Evolutionary conservation across 2,888 invertebrate species (phyloP).

Genomic region (Nyleta sp.): DNA sequence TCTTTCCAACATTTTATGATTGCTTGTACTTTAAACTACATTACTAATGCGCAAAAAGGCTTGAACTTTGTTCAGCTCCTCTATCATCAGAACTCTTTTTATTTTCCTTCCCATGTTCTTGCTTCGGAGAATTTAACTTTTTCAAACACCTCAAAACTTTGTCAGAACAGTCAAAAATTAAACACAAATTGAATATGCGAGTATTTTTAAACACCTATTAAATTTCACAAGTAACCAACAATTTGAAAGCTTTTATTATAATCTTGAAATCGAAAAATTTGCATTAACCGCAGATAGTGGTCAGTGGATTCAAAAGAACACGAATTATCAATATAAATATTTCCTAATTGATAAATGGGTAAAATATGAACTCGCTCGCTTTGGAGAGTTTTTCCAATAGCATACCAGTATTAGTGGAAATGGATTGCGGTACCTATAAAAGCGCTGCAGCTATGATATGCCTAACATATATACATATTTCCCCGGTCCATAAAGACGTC

Average conservation of each 20-base stretch:
- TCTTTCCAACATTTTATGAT: conserved; percentile 16
- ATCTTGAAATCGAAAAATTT: too few relatives aligned
- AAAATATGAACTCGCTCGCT: conserved; percentile 22
- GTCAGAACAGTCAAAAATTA: too few relatives aligned
- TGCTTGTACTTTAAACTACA: conserved; percentile 4
- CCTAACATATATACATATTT: conserved; percentile 67
- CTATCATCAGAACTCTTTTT: background rate
- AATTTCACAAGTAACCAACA: too few relatives aligned
- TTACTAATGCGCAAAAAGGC: conserved; percentile 7
- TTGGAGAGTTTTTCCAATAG: conserved; percentile 27
- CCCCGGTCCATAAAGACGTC: conserved; percentile 72
- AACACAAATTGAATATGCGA: too few relatives aligned
- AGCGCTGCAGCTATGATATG: conserved; percentile 52
- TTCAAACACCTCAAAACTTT: background rate
- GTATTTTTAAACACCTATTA: too few relatives aligned
- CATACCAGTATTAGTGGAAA: conserved; percentile 41
- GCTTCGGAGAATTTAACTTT: background rate
- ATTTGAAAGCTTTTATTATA: too few relatives aligned
- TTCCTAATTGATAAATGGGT: conserved; percentile 21
- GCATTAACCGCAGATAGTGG: too few relatives aligned
- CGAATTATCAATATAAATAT: conserved; percentile 22
- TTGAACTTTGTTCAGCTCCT: conserved; percentile 3
- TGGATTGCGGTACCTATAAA: conserved; percentile 53
- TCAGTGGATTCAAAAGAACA: background rate
- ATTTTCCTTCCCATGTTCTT: background rate